phyloP scores from a whole-genome alignment of 2,888 invertebrate species.

The Meteorus colon region DNA sequence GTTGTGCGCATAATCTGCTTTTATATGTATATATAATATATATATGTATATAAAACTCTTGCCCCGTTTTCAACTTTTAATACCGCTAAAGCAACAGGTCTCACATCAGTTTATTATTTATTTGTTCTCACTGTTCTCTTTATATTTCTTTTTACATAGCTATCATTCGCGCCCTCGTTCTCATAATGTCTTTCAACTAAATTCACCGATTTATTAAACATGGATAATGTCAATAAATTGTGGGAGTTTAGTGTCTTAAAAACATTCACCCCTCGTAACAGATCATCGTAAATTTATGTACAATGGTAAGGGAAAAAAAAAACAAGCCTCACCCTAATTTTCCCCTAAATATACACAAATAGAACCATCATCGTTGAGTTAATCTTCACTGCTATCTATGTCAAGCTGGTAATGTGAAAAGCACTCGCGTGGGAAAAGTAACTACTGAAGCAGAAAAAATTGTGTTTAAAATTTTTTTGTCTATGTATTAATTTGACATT shows the following conservation, averaged over 20 bases:
- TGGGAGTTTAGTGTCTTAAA: slow-evolving; percentile 8
- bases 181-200: neutral
- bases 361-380: neutral
- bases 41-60: neutral
- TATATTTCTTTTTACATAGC: neutral
- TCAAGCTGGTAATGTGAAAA: slow-evolving; percentile 1
- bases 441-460: neutral
- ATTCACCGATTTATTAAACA: slow-evolving; percentile 12
- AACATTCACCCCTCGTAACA: neutral
- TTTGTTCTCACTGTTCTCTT: neutral
- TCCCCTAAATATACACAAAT: slow-evolving; percentile 16
- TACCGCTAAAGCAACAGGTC: slow-evolving; percentile 21
- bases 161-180: neutral
- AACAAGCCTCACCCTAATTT: neutral
- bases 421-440: slow-evolving; percentile 7
- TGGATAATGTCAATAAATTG: neutral
- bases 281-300: slow-evolving; percentile 3
- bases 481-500: slow-evolving; percentile 11
- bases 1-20: slow-evolving; percentile 13
- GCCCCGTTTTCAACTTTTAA: neutral
- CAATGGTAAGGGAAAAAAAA: neutral
- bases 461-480: neutral
- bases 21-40: neutral
- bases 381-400: neutral
- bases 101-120: neutral